Conservation (phyloP, 2,888 invertebrate genomes). For the Plagodis pulveraria region DNA sequence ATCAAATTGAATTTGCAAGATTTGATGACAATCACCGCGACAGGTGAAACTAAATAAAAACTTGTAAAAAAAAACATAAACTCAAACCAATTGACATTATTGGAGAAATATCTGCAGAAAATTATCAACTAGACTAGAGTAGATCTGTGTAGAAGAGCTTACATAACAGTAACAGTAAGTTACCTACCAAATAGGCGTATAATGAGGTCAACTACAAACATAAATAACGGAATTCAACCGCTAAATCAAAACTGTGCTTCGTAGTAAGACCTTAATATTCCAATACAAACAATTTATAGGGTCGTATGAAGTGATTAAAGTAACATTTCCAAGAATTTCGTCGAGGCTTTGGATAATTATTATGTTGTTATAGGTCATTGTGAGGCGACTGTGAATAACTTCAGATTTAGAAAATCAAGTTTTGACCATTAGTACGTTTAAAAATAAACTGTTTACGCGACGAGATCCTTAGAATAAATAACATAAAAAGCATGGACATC, state of each 20-base stretch:
- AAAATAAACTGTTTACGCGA: no score
- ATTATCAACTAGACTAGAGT: no score
- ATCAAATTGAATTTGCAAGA: no score
- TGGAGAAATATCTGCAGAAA: no score
- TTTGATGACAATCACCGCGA: no score
- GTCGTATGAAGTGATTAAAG: constrained; percentile 80
- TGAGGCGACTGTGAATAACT: constrained; percentile 36
- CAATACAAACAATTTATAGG: constrained; percentile 68
- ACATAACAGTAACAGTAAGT: background rate
- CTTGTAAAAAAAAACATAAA: no score
- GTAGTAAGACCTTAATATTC: constrained; percentile 64
- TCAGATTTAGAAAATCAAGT: constrained; percentile 12
- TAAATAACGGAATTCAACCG: constrained; percentile 54
- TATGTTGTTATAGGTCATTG: constrained; percentile 71
- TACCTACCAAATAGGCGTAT: constrained; percentile 10
- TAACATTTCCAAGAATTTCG: constrained; percentile 68
- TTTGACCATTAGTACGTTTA: background rate
- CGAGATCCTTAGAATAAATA: no score
- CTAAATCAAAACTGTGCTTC: constrained; percentile 68
- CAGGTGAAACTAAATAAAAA: no score
- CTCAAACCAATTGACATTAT: no score
- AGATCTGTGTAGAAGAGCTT: no score
- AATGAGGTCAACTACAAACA: constrained; percentile 38
- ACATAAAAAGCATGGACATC: no score
- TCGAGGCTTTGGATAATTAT: constrained; percentile 62